Base-by-base conservation (phyloP, 1,140 invertebrate genomes). In the Habropoda laboriosa region DNA sequence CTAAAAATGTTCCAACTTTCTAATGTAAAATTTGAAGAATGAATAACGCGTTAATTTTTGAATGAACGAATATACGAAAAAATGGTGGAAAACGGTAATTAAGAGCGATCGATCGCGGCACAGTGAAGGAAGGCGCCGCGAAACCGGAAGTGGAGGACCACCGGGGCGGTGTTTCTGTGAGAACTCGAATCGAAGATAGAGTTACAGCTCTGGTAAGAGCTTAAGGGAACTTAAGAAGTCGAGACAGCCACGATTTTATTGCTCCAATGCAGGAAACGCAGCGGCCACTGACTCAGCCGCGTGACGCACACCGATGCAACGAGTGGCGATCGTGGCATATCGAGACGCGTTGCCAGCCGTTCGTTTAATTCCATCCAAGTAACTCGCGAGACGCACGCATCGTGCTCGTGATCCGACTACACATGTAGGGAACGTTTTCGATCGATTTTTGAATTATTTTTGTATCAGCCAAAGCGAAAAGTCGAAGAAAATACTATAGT, bases 291-390 rank as follows among this genome's bases (percentile, higher is more conserved):
- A 77, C 49, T 77, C 74, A 77, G 24, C 27, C 21, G 12, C 10
- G 42, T 47, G 74, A 58, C 64, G 42, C 55, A 60, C 42, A 40
- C 42, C 3, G 13, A 77, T 24, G n/a, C n/a, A 10, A 35, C 18
- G 30, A 16, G 42, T 47, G 35, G 30, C 35, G 47, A 51, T 66
- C 32, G n/a, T 18, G 49, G 30, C 30, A 13, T 24, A 77, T 77
- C 35, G 12, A 66, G 47, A 57, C 40, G 35, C 67, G 12, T 51
- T 71, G 75, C 75, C 75, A 78, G 75, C 32, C 42, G 32, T 66
- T 78, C 16, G 49, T 47, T 77, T 70, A 58, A 77, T 77, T 68
- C 40, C 18, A 75, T 75, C 60, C 5, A 76, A 67, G 5, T 10
- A 24, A 42, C 35, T 67, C 35, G 16, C 18, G 13, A n/a, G n/a